phyloP scores from a whole-genome alignment of 2,888 invertebrate species.

The Teleogryllus oceanicus region DNA sequence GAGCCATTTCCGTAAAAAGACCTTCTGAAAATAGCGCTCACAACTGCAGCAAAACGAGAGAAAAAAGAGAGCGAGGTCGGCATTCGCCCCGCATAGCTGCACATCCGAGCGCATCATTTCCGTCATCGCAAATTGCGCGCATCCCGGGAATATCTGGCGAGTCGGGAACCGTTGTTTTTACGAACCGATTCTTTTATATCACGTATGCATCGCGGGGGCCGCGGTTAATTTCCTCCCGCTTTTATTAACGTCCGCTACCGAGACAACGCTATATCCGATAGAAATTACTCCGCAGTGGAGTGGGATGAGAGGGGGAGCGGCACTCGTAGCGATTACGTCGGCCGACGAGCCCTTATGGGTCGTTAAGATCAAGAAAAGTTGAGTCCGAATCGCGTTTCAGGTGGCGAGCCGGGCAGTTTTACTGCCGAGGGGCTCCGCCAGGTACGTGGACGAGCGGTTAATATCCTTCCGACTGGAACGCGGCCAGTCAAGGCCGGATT shows the following conservation, averaged over 20 bases:
- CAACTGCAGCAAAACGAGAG: no score
- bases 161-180: not conserved
- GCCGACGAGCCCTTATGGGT: not conserved
- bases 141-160: not conserved
- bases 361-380: constrained; percentile 18
- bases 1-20: no score
- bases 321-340: not conserved
- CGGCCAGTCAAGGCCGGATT: no score
- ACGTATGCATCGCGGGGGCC: not conserved
- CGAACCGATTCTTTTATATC: not conserved
- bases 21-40: no score
- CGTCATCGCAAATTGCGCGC: not conserved
- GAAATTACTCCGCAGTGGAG: not conserved
- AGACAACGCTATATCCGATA: not conserved
- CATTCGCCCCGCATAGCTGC: no score
- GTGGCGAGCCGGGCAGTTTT: not conserved
- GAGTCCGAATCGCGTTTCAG: not conserved
- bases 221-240: not conserved
- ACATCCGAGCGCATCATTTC: not conserved
- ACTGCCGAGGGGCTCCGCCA: not conserved
- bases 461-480: not conserved
- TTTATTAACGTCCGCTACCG: not conserved
- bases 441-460: not conserved
- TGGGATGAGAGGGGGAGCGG: not conserved
- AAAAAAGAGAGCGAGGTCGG: no score